Conservation (phyloP, 2,797 vertebrate species). For the Momotus momota region DNA sequence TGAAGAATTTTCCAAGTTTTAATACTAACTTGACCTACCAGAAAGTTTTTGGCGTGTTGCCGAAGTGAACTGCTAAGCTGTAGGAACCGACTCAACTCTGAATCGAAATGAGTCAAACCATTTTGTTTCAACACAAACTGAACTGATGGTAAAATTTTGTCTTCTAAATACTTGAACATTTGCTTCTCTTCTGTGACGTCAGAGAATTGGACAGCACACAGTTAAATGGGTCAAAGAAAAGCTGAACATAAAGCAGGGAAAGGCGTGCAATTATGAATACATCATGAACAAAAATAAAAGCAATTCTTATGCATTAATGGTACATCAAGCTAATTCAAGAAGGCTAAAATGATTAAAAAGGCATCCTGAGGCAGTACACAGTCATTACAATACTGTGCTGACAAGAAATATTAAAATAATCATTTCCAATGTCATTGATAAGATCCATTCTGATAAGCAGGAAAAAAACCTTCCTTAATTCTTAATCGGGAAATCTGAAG, state of each 20-base stretch:
- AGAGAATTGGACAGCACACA: not conserved
- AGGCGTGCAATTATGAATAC: slow-evolving; percentile 64
- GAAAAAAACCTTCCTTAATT: not conserved
- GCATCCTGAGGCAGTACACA: slow-evolving; percentile 78
- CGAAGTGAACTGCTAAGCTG: not conserved
- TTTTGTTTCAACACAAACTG: not conserved
- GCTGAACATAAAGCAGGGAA: slow-evolving; percentile 43
- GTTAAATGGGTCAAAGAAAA: slow-evolving; percentile 70
- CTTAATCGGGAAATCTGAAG: not conserved
- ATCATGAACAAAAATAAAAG: slow-evolving; percentile 81
- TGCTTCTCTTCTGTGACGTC: not conserved
- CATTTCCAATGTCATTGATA: slow-evolving; percentile 78
- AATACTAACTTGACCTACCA: not conserved
- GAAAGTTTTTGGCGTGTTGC: not conserved
- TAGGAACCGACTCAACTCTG: not conserved
- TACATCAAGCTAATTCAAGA: slow-evolving; percentile 79
- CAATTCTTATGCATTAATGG: slow-evolving; percentile 76
- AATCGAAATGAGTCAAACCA: not conserved
- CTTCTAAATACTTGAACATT: not conserved
- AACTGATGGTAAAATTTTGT: not conserved
- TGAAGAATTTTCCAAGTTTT: not conserved
- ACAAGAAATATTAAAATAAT: slow-evolving; percentile 77
- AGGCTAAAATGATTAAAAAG: slow-evolving; percentile 74
- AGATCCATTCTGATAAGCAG: slow-evolving; percentile 75
- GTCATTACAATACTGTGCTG: slow-evolving; percentile 56